These are phyloP conservation scores for Melanostigma gelatinosum DNA, from an alignment of 2,113 vertebrate species.

Conservation along the genomic window DNA sequence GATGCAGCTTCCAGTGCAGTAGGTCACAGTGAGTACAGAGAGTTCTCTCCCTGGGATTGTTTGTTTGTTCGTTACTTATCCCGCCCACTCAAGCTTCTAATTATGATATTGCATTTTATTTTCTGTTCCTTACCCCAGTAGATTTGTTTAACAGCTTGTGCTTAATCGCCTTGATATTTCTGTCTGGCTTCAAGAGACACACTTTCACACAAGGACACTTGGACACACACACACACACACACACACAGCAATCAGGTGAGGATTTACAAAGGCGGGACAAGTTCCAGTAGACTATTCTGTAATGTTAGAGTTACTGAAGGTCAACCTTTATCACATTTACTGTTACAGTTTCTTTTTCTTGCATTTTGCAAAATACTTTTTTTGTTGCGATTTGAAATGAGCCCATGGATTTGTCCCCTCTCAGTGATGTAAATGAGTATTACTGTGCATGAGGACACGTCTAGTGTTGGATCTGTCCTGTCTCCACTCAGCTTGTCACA, in stretches of 20 bases:
- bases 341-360: background rate
- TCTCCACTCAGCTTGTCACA: slow-evolving; percentile 19
- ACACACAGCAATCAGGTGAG: background rate
- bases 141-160: slow-evolving; percentile 54
- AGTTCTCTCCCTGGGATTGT: slow-evolving; percentile 36
- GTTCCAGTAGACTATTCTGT: background rate
- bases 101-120: slow-evolving; percentile 59
- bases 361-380: background rate
- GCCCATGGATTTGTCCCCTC: background rate
- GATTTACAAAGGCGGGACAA: slow-evolving; percentile 16
- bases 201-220: slow-evolving; percentile 3
- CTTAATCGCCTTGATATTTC: slow-evolving; percentile 44
- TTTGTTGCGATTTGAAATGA: background rate
- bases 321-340: background rate
- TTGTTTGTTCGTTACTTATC: slow-evolving; percentile 44
- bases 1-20: background rate
- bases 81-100: slow-evolving; percentile 59
- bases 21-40: slow-evolving; percentile 32
- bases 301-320: slow-evolving; percentile 8
- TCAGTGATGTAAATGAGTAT: background rate
- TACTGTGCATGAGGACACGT: slow-evolving; percentile 9
- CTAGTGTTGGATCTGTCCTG: slow-evolving; percentile 8
- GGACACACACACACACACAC: background rate
- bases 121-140: slow-evolving; percentile 48
- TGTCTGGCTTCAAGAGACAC: slow-evolving; percentile 20